Conservation (phyloP, 2,113 vertebrate genomes). For the Paraplagusia blochii region DNA sequence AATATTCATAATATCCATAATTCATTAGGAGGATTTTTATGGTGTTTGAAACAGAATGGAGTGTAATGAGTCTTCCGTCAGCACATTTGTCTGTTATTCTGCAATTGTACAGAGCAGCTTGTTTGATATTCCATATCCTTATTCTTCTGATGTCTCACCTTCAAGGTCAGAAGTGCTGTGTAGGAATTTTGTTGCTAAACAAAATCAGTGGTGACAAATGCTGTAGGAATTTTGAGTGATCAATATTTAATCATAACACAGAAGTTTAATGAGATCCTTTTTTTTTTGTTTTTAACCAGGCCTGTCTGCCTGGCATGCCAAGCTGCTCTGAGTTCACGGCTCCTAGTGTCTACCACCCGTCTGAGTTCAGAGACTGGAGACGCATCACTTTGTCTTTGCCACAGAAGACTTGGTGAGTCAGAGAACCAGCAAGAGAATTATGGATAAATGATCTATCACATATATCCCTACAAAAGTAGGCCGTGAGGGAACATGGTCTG, state of each 20-base stretch:
- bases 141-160: constrained; percentile 32
- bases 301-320: constrained; percentile 95
- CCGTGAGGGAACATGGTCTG: too few species aligned
- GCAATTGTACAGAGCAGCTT: constrained; percentile 40
- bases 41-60: constrained; percentile 60
- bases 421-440: too few species aligned
- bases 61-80: constrained; percentile 58
- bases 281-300: constrained; percentile 74
- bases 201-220: not conserved
- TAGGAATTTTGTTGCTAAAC: constrained; percentile 11
- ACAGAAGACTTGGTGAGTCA: constrained; percentile 92
- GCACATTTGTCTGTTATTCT: constrained; percentile 43
- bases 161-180: constrained; percentile 38
- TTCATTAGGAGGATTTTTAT: constrained; percentile 56
- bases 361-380: constrained; percentile 92
- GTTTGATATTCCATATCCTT: constrained; percentile 29
- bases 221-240: not conserved
- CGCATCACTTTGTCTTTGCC: constrained; percentile 90
- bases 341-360: constrained; percentile 93
- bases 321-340: constrained; percentile 97
- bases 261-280: not conserved
- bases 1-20: constrained; percentile 63
- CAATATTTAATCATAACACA: not conserved
- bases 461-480: too few species aligned
- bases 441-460: too few species aligned